Base-by-base conservation (phyloP, 1,140 invertebrate species). In the Phortica variegata region DNA sequence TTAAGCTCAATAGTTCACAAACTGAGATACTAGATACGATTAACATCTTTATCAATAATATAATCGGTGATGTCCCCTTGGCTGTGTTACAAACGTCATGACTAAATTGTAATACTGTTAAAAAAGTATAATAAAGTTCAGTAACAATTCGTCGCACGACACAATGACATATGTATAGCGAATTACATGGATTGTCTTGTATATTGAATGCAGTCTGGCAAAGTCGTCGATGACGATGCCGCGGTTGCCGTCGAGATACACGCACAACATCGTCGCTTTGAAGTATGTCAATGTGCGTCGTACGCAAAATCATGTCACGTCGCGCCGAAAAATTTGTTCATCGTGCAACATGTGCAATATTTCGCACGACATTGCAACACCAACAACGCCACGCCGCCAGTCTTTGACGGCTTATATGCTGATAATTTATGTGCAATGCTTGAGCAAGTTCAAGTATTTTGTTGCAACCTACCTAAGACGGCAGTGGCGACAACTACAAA, bases 391-490 rank as follows among this genome's bases (percentile, higher is more conserved):
- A 44, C 23, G 41, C 45, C 39, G 37, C 32, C 47, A 65, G 61
- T 65, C 61, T 66, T 63, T 58, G 61, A 46, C 62, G 66, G 62
- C 59, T 66, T 68, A 60, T 65, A 54, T 54, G 40, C 54, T 47
- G 63, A 68, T 68, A 68, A 68, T 68, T 68, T 68, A 68, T 68
- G 63, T 68, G 63, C 23, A 26, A 26, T 26, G 10, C 23, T n/a
- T n/a, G n/a, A 26, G 10, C 23, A 26, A 26, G 23, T 26, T 5
- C 23, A 26, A 26, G 5, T 26, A 26, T 26, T 26, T 26, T 26
- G 41, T 53, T 49, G 59, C 56, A 52, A 48, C 53, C 44, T 60
- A 50, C 56, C 52, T 54, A 47, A 45, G 49, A 23, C 47, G 46
- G 43, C 36, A 32, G 31, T 4, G 33, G 33, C 33, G 10, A 34